A percentile compares a stretch with the other conserved stretches of the same genome.
phyloP scores from a whole-genome alignment of 2,797 vertebrate genomes.

The Mormyrops boulengeri region DNA sequence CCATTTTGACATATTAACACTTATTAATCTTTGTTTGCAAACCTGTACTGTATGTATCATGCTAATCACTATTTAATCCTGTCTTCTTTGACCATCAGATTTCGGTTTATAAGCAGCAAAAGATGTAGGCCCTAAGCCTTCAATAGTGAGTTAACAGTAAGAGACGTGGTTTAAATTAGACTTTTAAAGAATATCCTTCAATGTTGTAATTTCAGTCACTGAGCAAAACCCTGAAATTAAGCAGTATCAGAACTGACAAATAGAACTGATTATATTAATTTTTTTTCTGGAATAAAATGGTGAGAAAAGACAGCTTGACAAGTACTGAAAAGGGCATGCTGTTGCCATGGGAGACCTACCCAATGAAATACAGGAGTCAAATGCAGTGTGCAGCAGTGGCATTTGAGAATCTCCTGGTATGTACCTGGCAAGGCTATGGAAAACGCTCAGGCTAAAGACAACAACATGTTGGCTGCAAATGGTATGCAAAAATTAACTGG shows the following conservation, averaged over 20 bases:
- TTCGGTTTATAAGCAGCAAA: neutral
- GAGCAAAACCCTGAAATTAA: neutral
- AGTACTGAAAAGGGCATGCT: slow-evolving; percentile 26
- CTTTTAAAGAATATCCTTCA: neutral
- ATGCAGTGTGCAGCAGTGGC: neutral
- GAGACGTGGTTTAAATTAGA: neutral
- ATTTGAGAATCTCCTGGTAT: slow-evolving; percentile 1
- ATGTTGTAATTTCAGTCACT: neutral
- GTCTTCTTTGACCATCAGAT: neutral
- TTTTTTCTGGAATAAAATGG: neutral
- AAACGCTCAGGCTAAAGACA: neutral
- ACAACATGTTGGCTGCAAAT: neutral
- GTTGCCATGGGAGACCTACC: slow-evolving; percentile 49
- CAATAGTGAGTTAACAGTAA: neutral
- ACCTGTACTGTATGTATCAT: neutral
- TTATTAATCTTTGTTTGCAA: neutral
- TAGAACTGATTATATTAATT: slow-evolving; percentile 38
- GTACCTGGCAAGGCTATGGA: neutral
- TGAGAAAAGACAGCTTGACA: slow-evolving; percentile 17
- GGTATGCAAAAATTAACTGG: neutral
- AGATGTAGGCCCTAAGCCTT: neutral
- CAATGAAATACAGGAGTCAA: slow-evolving; percentile 27
- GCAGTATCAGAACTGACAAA: slow-evolving; percentile 14
- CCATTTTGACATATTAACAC: neutral
- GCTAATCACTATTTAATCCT: neutral